phyloP scores from a whole-genome alignment of 1,140 invertebrate species.

The Platyura marginata region DNA sequence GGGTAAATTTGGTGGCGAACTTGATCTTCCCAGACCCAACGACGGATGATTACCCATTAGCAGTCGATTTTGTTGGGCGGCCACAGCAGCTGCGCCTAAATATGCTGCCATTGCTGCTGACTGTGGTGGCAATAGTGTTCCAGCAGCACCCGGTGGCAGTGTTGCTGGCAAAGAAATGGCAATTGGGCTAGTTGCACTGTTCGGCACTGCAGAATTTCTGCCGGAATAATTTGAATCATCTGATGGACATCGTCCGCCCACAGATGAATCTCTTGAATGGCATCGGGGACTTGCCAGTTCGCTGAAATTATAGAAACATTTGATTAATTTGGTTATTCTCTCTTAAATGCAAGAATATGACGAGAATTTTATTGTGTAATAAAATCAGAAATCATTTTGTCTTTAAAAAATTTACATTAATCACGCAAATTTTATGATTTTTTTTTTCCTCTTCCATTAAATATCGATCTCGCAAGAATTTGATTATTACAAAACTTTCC shows the following conservation, averaged over 20 bases:
- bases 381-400: too few species aligned
- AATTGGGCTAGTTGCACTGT: slow-evolving; percentile 28
- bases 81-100: slow-evolving; percentile 41
- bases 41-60: slow-evolving; percentile 57
- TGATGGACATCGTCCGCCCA: slow-evolving; percentile 43
- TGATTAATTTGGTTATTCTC: too few species aligned
- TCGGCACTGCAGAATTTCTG: slow-evolving; percentile 30
- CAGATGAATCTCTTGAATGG: slow-evolving; percentile 55
- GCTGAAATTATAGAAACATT: slow-evolving; percentile 42
- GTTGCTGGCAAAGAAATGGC: slow-evolving; percentile 30
- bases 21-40: slow-evolving; percentile 31
- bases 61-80: slow-evolving; percentile 51
- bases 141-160: slow-evolving; percentile 30
- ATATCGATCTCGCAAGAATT: too few species aligned
- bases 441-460: too few species aligned
- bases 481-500: too few species aligned
- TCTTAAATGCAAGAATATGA: too few species aligned
- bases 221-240: slow-evolving; percentile 48
- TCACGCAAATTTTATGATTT: too few species aligned
- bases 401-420: too few species aligned
- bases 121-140: slow-evolving; percentile 46
- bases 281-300: slow-evolving; percentile 56
- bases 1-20: slow-evolving; percentile 24
- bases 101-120: slow-evolving; percentile 62
- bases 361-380: too few species aligned